Conservation (phyloP, 1,140 invertebrate species). For the Megalopta genalis region DNA sequence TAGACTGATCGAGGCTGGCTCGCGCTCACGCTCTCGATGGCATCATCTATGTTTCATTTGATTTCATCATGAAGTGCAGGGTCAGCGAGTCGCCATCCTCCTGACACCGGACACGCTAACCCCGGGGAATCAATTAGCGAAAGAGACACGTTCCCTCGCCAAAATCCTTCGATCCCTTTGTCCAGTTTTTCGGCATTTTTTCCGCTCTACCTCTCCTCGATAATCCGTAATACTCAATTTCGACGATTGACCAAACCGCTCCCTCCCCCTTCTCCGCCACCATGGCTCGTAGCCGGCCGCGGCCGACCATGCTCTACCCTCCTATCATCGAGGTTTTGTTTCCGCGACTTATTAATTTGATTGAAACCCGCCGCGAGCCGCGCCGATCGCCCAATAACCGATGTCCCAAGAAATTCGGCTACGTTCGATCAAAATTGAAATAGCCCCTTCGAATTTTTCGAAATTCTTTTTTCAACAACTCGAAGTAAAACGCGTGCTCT, state of each 20-base stretch:
- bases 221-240: constrained; percentile 80
- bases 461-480: no score
- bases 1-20: constrained; percentile 39
- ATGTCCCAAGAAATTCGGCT: constrained; percentile 5
- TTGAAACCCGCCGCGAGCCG: constrained; percentile 63
- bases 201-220: constrained; percentile 55
- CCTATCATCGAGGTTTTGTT: constrained; percentile 71
- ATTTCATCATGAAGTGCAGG: constrained; percentile 69
- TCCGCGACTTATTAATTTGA: constrained; percentile 80
- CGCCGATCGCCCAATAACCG: constrained; percentile 23
- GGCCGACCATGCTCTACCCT: constrained; percentile 50
- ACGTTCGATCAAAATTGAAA: neutral
- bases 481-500: no score
- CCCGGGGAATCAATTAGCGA: constrained; percentile 64
- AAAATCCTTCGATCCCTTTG: constrained; percentile 64
- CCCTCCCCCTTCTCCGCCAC: constrained; percentile 16
- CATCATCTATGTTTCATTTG: constrained; percentile 76
- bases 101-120: constrained; percentile 48
- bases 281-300: constrained; percentile 71
- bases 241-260: constrained; percentile 77
- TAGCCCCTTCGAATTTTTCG: no score
- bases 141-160: constrained; percentile 61
- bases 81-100: constrained; percentile 52
- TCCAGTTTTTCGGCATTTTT: constrained; percentile 50
- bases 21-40: constrained; percentile 56